Conservation (phyloP, 1,140 invertebrate species). For the Drosophila varians region DNA sequence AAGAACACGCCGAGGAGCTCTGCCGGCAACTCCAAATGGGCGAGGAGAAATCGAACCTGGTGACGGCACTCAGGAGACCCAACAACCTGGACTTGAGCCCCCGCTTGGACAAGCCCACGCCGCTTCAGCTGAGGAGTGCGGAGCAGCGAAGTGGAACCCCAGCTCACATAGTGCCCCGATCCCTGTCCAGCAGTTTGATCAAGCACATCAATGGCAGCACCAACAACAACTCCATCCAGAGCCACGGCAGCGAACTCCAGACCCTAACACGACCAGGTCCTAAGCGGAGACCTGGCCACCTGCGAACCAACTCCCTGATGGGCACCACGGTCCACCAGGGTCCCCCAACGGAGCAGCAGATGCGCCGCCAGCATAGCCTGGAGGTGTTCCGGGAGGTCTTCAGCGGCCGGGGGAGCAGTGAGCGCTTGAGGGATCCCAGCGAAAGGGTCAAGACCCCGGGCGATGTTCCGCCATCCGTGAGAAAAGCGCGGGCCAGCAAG, state of each 20-base stretch:
- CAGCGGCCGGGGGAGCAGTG: constrained; percentile 84
- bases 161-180: constrained; percentile 73
- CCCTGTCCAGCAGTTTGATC: constrained; percentile 72
- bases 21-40: constrained; percentile 69
- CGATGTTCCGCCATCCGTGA: constrained; percentile 90
- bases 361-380: constrained; percentile 85
- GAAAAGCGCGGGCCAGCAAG: constrained; percentile 86
- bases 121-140: constrained; percentile 64
- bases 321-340: constrained; percentile 28
- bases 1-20: constrained; percentile 60
- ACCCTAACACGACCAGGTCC: constrained; percentile 35
- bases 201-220: constrained; percentile 64
- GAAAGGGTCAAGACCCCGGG: constrained; percentile 92
- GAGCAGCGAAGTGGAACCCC: constrained; percentile 70
- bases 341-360: constrained; percentile 64
- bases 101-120: constrained; percentile 24
- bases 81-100: constrained; percentile 78
- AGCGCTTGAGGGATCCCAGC: constrained; percentile 89
- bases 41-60: constrained; percentile 80
- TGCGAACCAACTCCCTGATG: constrained; percentile 71
- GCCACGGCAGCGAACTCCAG: constrained; percentile 64
- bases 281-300: constrained; percentile 62
- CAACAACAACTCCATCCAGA: constrained; percentile 46
- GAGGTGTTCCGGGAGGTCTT: constrained; percentile 89
- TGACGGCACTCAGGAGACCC: constrained; percentile 63